phyloP scores from a whole-genome alignment of 2,797 vertebrate genomes.

The Eulemur mongoz region DNA sequence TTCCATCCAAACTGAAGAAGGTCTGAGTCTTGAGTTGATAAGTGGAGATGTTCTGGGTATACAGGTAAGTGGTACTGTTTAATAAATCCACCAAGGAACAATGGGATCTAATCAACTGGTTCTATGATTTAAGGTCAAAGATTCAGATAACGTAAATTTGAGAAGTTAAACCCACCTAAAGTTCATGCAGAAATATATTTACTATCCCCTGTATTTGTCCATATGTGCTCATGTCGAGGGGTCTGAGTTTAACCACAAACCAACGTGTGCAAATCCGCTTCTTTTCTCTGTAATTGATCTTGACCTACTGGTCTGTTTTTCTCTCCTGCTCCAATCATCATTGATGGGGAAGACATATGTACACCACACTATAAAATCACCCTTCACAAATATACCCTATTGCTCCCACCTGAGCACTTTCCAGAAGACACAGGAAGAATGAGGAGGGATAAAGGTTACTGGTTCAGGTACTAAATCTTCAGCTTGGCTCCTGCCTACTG shows the following conservation, averaged over 20 bases:
- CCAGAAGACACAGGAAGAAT: neutral
- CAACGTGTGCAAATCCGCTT: neutral
- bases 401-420: neutral
- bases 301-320: neutral
- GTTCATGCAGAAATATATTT: neutral
- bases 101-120: neutral
- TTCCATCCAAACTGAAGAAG: slow-evolving; percentile 8
- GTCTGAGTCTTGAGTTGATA: neutral
- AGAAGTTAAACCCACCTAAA: neutral
- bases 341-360: neutral
- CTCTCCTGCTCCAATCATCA: neutral
- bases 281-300: neutral
- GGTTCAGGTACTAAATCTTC: neutral
- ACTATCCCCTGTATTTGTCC: neutral
- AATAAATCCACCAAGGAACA: neutral
- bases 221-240: neutral
- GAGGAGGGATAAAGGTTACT: neutral
- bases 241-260: neutral
- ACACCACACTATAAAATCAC: neutral
- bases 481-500: neutral
- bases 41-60: neutral
- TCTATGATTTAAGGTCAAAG: slow-evolving; percentile 4
- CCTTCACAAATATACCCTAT: neutral
- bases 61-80: neutral
- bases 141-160: neutral